These are phyloP conservation scores for Danio choprae DNA, from an alignment of 2,797 vertebrate genomes.

Conservation along the genomic window DNA sequence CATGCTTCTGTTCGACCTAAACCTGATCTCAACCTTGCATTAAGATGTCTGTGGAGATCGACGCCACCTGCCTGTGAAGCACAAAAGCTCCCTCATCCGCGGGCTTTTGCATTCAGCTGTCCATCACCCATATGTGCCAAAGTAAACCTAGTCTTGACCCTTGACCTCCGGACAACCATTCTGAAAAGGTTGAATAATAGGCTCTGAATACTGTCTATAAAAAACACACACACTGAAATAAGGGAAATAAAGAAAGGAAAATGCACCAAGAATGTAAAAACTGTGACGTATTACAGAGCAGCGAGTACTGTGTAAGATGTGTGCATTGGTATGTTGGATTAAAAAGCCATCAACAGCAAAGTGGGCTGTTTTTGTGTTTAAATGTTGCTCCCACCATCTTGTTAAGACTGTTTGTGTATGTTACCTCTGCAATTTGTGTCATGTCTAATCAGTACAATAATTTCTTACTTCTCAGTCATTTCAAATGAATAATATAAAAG, in stretches of 20 bases:
- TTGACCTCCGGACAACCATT: conserved; percentile 32
- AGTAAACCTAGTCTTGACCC: conserved; percentile 45
- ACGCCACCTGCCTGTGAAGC: conserved; percentile 36
- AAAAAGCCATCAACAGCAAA: conserved; percentile 39
- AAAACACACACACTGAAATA: background rate
- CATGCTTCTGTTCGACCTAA: conserved; percentile 51
- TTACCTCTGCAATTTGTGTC: conserved; percentile 9
- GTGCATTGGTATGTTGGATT: conserved; percentile 13
- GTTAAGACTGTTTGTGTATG: conserved; percentile 7
- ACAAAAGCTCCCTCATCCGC: conserved; percentile 16
- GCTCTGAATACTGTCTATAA: conserved; percentile 11
- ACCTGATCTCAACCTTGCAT: conserved; percentile 30
- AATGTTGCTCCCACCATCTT: conserved; percentile 6
- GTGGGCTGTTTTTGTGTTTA: conserved; percentile 42
- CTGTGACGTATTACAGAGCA: conserved; percentile 28
- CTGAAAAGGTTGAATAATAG: background rate
- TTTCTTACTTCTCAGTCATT: background rate
- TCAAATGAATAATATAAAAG: conserved; percentile 2
- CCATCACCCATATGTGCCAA: conserved; percentile 47
- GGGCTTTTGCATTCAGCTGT: conserved; percentile 33
- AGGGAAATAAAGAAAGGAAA: background rate
- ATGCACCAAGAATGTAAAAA: conserved; percentile 35
- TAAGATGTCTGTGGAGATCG: conserved; percentile 26
- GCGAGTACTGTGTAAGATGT: conserved; percentile 18
- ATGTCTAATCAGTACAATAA: conserved; percentile 8